These are phyloP conservation scores for Eupristina koningsbergeri DNA, from an alignment of 1,140 invertebrate genomes.

Conservation along the genomic window DNA sequence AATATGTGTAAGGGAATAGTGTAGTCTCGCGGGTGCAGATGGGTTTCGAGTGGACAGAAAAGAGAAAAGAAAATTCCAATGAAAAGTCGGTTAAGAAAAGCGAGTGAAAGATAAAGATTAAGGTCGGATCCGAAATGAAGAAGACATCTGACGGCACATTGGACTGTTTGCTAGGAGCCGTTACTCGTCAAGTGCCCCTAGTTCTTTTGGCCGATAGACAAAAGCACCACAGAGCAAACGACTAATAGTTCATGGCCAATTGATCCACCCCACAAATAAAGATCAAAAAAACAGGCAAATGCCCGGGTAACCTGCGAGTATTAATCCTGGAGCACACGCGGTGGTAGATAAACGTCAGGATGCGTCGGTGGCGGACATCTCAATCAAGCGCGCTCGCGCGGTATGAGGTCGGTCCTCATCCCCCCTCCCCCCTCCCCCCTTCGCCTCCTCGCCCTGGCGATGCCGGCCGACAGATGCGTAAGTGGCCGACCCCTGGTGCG, in stretches of 20 bases:
- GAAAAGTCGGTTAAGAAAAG: background rate
- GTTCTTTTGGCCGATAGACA: background rate
- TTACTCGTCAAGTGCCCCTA: background rate
- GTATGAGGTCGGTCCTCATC: too few relatives aligned
- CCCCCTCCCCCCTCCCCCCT: background rate
- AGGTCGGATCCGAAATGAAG: too few relatives aligned
- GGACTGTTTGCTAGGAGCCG: background rate
- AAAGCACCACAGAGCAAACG: background rate
- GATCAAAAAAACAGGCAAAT: too few relatives aligned
- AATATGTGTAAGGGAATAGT: too few relatives aligned
- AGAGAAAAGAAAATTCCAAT: background rate
- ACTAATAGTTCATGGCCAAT: constrained; percentile 50
- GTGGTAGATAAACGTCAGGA: constrained; percentile 9
- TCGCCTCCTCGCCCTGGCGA: background rate
- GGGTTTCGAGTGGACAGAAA: background rate
- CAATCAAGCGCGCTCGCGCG: background rate
- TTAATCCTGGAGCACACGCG: constrained; percentile 53
- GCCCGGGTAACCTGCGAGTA: constrained; percentile 44
- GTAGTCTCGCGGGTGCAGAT: too few relatives aligned
- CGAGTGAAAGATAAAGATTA: background rate
- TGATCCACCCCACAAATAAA: background rate
- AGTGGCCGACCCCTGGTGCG: constrained; percentile 63
- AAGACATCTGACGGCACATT: background rate
- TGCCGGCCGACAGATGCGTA: constrained; percentile 70
- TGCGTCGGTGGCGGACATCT: constrained; percentile 64